Percentiles rank a stretch among this genome's conserved stretches.
phyloP scores from a whole-genome alignment of 2,888 invertebrate species.

The Hylaea fasciaria region DNA sequence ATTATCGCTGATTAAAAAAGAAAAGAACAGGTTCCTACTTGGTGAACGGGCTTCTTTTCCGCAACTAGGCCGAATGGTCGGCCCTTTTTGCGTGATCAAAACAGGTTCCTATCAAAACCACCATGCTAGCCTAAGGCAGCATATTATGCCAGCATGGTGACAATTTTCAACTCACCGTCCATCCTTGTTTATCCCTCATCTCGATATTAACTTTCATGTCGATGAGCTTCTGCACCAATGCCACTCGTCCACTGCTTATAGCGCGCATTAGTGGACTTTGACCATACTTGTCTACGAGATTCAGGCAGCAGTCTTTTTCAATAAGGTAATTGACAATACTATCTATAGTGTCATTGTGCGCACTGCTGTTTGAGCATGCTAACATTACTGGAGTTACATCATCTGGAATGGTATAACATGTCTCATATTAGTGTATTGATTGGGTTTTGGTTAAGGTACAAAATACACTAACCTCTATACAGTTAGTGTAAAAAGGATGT shows the following conservation, averaged over 20 bases:
- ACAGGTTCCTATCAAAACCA: no score
- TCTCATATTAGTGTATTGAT: no score
- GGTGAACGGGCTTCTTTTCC: no score
- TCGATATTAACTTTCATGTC: slow-evolving; percentile 82
- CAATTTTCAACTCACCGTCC: slow-evolving; percentile 80
- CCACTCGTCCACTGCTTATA: slow-evolving; percentile 79
- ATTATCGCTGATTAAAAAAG: no score
- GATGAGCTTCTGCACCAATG: slow-evolving; percentile 82
- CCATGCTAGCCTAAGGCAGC: no score
- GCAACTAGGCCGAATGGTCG: no score
- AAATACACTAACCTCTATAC: no score
- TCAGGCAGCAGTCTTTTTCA: slow-evolving; percentile 79
- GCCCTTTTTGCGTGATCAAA: no score
- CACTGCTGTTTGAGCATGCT: slow-evolving; percentile 85
- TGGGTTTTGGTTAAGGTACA: neutral
- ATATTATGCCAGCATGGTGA: no score
- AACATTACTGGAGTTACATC: slow-evolving; percentile 87
- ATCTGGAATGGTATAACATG: slow-evolving; percentile 70
- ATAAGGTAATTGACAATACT: slow-evolving; percentile 81
- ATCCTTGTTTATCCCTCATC: slow-evolving; percentile 85
- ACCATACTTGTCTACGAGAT: slow-evolving; percentile 84
- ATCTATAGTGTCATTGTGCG: slow-evolving; percentile 68
- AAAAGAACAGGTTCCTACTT: no score
- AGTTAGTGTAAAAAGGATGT: neutral
- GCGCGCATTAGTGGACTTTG: slow-evolving; percentile 88